A percentile compares a stretch with the other conserved stretches of the same genome.
phyloP scores from a whole-genome alignment of 2,888 invertebrate species.

The Xestia ashworthii region DNA sequence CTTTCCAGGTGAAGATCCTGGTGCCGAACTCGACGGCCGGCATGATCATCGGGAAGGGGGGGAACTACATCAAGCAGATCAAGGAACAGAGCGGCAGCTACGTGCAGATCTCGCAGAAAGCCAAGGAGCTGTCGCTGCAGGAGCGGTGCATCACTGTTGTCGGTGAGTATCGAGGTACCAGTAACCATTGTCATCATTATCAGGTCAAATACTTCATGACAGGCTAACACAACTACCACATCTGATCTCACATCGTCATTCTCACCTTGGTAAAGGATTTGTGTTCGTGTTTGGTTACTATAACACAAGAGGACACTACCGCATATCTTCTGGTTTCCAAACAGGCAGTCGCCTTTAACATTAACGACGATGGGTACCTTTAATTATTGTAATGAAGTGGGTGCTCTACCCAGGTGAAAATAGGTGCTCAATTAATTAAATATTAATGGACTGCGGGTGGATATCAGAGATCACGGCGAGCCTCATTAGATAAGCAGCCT shows the following conservation, averaged over 20 bases:
- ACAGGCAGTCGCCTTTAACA: slow-evolving; percentile 10
- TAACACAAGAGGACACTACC: neutral
- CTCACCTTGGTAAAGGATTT: slow-evolving; percentile 27
- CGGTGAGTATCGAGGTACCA: slow-evolving; percentile 86
- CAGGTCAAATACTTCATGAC: slow-evolving; percentile 31
- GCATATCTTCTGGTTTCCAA: neutral
- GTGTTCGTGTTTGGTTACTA: slow-evolving; percentile 23
- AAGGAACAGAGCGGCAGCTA: slow-evolving; percentile 98
- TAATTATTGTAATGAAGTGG: slow-evolving; percentile 49
- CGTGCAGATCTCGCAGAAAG: slow-evolving; percentile 99
- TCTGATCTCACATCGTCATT: slow-evolving; percentile 19
- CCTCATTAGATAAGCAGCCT: slow-evolving; percentile 54
- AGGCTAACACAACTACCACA: slow-evolving; percentile 24
- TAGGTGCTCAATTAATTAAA: slow-evolving; percentile 56
- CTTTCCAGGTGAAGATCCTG: slow-evolving; percentile 95
- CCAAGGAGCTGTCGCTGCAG: slow-evolving; percentile 97
- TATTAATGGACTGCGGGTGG: slow-evolving; percentile 40
- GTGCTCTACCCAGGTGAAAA: slow-evolving; percentile 47
- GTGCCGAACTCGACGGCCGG: slow-evolving; percentile 99
- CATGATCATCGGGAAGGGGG: slow-evolving; percentile 99
- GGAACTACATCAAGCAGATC: slow-evolving; percentile 98
- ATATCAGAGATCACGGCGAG: slow-evolving; percentile 40
- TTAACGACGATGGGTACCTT: slow-evolving; percentile 12
- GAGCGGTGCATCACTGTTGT: slow-evolving; percentile 99
- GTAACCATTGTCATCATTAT: slow-evolving; percentile 43